Evolutionary conservation across 2,797 vertebrate genomes (phyloP), one percentile per base, ranked within the genome.

Genomic region (Acanthurus tractus): DNA sequence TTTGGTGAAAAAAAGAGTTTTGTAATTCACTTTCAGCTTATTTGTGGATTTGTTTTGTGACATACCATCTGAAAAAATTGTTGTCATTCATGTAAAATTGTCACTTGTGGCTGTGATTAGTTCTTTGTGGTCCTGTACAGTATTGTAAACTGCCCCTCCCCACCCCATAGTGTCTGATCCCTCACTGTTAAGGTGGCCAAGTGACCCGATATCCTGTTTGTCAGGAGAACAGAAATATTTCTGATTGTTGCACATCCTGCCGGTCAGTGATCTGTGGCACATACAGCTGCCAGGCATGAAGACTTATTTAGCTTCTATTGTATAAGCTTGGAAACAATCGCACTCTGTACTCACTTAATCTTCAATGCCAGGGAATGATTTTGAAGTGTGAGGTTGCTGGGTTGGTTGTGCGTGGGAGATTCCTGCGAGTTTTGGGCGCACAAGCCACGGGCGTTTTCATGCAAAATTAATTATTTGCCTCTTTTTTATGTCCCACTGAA

Each of bases 151-250:
- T 45, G 75, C 42, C 40, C n/a, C 40, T 29, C 12, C 34, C 36
- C 61, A 1, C 17, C 62, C 18, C 62, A 20, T 9, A 56, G 71
- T 48, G 81, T 83, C 75, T 62, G 72, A 86, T 49, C 76, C 61
- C 74, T 86, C 75, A 74, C 72, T 62, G 85, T 78, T 48, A 72
- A 86, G 74, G 82, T 86, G 83, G 78, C 87, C 82, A 67, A 76
- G 71, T 91, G 88, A 90, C 90, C 90, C 9, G 58, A 78, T 85
- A 85, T 94, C 93, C 92, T 93, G 92, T 93, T 93, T 94, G 88
- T 89, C 87, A 85, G 77, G 86, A 67, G 86, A 80, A 81, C 89
- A 88, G 82, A 86, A 89, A 83, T 86, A 84, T 88, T 81, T 86
- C 83, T 88, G 80, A 93, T 88, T 93, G 92, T 91, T 91, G 83